Conservation (phyloP, 2,113 vertebrate genomes). For the Fulica atra region DNA sequence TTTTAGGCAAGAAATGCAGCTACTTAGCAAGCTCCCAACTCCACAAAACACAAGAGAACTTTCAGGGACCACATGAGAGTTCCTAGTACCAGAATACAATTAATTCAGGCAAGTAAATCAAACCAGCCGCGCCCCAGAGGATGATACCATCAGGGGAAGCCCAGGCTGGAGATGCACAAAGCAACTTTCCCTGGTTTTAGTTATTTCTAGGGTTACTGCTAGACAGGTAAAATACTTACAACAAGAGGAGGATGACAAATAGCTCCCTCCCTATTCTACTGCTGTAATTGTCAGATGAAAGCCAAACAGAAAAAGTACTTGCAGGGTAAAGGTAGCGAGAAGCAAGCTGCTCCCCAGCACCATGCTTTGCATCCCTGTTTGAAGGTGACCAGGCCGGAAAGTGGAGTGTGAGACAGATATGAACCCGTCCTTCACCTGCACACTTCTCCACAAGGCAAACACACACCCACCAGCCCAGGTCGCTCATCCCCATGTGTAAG, state of each 20-base stretch:
- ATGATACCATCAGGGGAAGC: not conserved
- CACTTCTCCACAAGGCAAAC: not conserved
- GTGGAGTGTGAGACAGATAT: not conserved
- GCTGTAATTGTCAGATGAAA: not conserved
- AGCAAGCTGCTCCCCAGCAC: accelerated
- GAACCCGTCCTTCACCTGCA: not conserved
- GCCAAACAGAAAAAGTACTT: not conserved
- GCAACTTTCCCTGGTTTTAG: not conserved
- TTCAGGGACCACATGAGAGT: not conserved
- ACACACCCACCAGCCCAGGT: not conserved
- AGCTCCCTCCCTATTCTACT: not conserved
- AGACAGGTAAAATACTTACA: not conserved
- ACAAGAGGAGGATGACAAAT: not conserved
- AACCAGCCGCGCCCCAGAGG: not conserved
- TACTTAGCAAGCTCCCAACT: not conserved
- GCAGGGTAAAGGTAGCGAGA: accelerated
- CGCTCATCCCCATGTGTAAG: accelerated
- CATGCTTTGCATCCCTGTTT: not conserved
- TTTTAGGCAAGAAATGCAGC: not conserved
- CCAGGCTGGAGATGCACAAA: not conserved
- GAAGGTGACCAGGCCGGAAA: not conserved
- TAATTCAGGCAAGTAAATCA: not conserved
- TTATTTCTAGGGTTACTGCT: not conserved
- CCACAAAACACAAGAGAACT: not conserved
- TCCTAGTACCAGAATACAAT: not conserved